Evolutionary conservation across 2,797 vertebrate genomes (phyloP), one percentile per base, ranked within the genome.

Genomic region (Semotilus atromaculatus): DNA sequence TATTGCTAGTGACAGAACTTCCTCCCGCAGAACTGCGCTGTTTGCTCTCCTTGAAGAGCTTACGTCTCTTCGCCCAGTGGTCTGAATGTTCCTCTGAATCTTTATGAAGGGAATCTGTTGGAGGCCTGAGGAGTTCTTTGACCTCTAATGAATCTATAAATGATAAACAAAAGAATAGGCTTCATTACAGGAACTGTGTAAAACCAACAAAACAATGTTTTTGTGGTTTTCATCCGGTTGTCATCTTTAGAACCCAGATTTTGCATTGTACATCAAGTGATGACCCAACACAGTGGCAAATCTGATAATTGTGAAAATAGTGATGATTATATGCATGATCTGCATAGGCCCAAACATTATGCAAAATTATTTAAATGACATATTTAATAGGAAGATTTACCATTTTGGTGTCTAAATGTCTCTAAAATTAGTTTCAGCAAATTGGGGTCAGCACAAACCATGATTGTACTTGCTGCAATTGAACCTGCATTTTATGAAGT

Each of bases 31-130:
- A 98, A 88, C 94, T 96, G 90, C 94, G 94, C 68, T 96, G 96
- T 83, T 94, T 96, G 87, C 94, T 94, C 1, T 97, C 96, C 89
- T 94, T 97, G 92, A 96, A 98, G 31, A 95, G 94, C 71, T 96
- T 96, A 1, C 97, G 91, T 87, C 95, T 96, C 81, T 92, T 96
- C 74, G 96, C 95, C 96, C 96, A 97, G 81, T 92, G 95, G 72
- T 97, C 96, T 31, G 92, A 87, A 9, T 90, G 90, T 87, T 95
- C 93, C 67, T 97, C 96, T 29, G 92, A 89, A 4, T 95, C 94
- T 91, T 92, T 95, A 74, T 88, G 85, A 62, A 89, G 31, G 29
- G 88, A 53, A 7, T 95, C 89, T 89, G 88, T 84, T 4, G 92
- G 89, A 1, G 94, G 88, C 72, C 92, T 96, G 77, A 91, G 90